Conservation (phyloP, 2,113 vertebrate genomes). For the Ceyx melanurus region DNA sequence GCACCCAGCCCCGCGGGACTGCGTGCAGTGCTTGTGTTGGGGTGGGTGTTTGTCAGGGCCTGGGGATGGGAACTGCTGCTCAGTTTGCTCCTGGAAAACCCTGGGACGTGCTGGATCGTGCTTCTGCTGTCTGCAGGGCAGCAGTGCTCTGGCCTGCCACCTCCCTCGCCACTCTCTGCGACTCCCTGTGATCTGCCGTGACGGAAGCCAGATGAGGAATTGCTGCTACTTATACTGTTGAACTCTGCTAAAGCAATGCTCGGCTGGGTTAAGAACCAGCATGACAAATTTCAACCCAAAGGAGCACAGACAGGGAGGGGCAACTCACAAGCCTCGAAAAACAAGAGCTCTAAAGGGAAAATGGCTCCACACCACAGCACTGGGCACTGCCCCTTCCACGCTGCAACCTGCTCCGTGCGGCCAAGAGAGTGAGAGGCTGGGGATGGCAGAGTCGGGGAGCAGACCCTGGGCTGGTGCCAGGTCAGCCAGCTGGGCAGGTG, state of each 20-base stretch:
- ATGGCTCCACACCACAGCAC: neutral
- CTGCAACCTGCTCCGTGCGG: neutral
- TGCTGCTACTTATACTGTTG: conserved; percentile 32
- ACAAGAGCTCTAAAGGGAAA: neutral
- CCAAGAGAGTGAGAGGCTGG: neutral
- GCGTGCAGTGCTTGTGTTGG: fast-evolving
- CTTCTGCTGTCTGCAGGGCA: fast-evolving
- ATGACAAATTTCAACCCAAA: conserved; percentile 29
- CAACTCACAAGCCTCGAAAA: conserved; percentile 9
- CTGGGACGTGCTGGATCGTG: neutral
- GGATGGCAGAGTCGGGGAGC: fast-evolving
- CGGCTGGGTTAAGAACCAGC: conserved; percentile 25
- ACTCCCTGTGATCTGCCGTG: conserved; percentile 2
- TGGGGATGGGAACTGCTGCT: fast-evolving
- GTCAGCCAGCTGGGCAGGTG: neutral
- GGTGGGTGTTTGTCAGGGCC: neutral
- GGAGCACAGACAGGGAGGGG: neutral
- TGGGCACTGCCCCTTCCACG: neutral
- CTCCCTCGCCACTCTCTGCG: neutral
- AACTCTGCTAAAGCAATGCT: conserved; percentile 41
- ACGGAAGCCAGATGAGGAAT: conserved; percentile 22
- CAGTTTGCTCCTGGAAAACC: neutral
- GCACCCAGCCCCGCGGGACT: neutral
- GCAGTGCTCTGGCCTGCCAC: neutral
- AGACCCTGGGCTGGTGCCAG: neutral